These are phyloP conservation scores for Rhombomys opimus DNA, from an alignment of 2,113 vertebrate genomes.

Conservation along the genomic window DNA sequence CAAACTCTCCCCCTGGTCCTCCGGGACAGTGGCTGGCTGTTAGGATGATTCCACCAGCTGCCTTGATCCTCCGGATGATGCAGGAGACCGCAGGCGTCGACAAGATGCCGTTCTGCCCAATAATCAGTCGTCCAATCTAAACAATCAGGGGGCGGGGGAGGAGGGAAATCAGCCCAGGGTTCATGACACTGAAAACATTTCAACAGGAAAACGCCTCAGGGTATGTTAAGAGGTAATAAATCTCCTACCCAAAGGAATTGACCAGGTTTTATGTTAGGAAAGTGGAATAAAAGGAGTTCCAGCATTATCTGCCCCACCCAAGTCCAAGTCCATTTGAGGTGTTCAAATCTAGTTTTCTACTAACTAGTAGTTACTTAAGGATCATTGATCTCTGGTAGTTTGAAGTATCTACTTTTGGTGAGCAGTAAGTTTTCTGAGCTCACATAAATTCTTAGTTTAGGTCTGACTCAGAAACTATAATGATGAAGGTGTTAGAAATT, in stretches of 20 bases:
- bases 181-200: slow-evolving; percentile 20
- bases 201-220: neutral
- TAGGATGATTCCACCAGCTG: slow-evolving; percentile 97
- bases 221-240: neutral
- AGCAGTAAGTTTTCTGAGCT: neutral
- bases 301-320: neutral
- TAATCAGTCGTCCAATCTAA: slow-evolving; percentile 97
- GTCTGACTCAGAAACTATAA: slow-evolving; percentile 8
- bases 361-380: neutral
- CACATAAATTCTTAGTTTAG: slow-evolving; percentile 29
- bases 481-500: slow-evolving; percentile 7
- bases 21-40: slow-evolving; percentile 98
- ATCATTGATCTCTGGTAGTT: slow-evolving; percentile 7
- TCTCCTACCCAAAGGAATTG: neutral
- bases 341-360: neutral
- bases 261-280: neutral
- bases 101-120: slow-evolving; percentile 97
- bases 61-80: slow-evolving; percentile 99
- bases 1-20: slow-evolving; percentile 97
- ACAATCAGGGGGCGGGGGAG: neutral
- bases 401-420: slow-evolving; percentile 41
- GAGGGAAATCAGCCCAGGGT: slow-evolving; percentile 1
- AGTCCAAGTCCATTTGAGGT: neutral
- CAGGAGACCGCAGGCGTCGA: slow-evolving; percentile 98
- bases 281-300: neutral